Evolutionary conservation across 2,797 vertebrate species (phyloP).

Genomic region (Hapalemur alaotrensis): DNA sequence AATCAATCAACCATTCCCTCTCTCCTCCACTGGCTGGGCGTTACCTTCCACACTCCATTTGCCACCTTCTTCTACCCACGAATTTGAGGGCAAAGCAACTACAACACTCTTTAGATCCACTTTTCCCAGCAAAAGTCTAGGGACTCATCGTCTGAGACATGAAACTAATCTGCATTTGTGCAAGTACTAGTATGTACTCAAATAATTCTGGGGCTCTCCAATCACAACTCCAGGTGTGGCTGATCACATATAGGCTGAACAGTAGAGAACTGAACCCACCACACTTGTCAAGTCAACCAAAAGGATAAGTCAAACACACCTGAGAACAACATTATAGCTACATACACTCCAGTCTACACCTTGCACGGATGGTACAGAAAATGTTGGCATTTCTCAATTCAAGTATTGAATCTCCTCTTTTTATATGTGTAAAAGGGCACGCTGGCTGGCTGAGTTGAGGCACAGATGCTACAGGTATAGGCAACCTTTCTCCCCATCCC

Average conservation of each 20-base stretch:
- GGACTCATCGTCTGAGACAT: not conserved
- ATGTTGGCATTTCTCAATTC: not conserved
- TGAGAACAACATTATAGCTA: not conserved
- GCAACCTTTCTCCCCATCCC: not conserved
- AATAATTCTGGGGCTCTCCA: not conserved
- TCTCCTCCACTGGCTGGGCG: not conserved
- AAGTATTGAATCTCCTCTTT: not conserved
- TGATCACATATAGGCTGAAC: not conserved
- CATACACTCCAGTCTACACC: not conserved
- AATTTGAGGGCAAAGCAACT: not conserved
- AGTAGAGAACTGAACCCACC: not conserved
- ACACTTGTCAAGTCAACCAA: not conserved
- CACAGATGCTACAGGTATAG: not conserved
- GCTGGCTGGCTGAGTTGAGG: not conserved
- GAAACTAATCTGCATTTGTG: not conserved
- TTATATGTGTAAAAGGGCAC: not conserved
- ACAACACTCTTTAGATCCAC: not conserved
- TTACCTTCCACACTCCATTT: not conserved
- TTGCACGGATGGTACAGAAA: not conserved
- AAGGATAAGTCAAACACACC: not conserved
- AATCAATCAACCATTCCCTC: rapidly evolving
- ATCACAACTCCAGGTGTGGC: not conserved
- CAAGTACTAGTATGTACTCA: not conserved
- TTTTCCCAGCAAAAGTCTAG: not conserved
- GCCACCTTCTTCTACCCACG: not conserved